Evolutionary conservation across 2,113 vertebrate genomes (phyloP).

Genomic region (Lipotes vexillifer): DNA sequence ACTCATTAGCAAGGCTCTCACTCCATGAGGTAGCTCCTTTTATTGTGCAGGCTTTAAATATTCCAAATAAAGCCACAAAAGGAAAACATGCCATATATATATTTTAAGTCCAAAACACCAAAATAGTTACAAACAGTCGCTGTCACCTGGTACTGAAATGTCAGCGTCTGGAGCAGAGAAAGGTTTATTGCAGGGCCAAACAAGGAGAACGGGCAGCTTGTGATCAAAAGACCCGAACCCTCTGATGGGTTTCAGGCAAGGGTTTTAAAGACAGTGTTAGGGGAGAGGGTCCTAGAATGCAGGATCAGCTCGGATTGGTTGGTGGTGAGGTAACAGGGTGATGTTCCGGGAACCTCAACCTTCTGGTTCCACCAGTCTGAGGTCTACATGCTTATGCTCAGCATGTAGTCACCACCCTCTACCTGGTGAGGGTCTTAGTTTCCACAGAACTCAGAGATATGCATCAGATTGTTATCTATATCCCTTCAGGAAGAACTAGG

Average conservation of each 20-base stretch:
- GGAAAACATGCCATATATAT: background rate
- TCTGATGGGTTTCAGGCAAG: background rate
- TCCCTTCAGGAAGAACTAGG: background rate
- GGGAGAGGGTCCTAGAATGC: background rate
- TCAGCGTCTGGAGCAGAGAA: background rate
- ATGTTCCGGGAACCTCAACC: background rate
- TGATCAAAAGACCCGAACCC: background rate
- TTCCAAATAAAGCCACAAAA: slow-evolving; percentile 24
- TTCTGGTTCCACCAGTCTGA: background rate
- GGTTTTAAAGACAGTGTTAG: background rate
- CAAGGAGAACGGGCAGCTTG: background rate
- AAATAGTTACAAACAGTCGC: background rate
- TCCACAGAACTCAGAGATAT: background rate
- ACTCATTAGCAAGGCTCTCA: background rate
- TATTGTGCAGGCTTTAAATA: background rate
- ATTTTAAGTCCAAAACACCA: background rate
- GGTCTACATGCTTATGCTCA: accelerated
- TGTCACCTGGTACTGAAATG: background rate
- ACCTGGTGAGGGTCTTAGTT: background rate
- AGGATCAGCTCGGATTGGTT: background rate
- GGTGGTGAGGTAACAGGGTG: background rate
- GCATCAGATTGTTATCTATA: background rate
- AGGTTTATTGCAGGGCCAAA: background rate
- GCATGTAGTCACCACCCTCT: background rate
- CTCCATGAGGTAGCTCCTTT: background rate